Evolutionary conservation across 1,140 invertebrate species (phyloP).

Genomic region (Hydropsyche tenuis): DNA sequence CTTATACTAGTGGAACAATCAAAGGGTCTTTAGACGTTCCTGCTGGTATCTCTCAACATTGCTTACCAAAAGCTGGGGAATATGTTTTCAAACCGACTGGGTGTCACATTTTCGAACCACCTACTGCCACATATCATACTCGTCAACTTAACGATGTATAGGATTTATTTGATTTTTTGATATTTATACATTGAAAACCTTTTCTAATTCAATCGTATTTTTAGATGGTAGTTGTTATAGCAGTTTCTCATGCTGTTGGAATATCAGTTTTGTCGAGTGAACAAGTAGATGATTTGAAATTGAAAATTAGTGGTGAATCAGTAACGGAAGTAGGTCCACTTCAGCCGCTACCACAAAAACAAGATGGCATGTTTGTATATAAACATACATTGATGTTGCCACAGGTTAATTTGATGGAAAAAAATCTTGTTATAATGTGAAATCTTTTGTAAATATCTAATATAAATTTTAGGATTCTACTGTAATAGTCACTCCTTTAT

Average conservation of each 20-base stretch:
- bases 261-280: conserved; percentile 56
- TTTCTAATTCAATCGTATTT: conserved; percentile 37
- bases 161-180: background rate
- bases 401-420: conserved; percentile 50
- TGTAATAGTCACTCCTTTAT: conserved; percentile 68
- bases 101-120: conserved; percentile 75
- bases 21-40: conserved; percentile 51
- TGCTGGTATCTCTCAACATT: conserved; percentile 57
- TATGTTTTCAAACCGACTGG: conserved; percentile 81
- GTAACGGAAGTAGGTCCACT: conserved; percentile 54
- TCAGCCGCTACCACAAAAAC: conserved; percentile 52
- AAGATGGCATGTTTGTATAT: conserved; percentile 52
- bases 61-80: conserved; percentile 70
- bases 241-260: conserved; percentile 59
- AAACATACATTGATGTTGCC: conserved; percentile 56
- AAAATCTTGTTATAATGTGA: too few species aligned
- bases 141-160: conserved; percentile 45
- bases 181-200: background rate
- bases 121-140: conserved; percentile 42
- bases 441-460: conserved; percentile 12
- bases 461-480: conserved; percentile 63
- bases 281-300: conserved; percentile 52
- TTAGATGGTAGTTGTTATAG: conserved; percentile 53
- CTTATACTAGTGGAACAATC: conserved; percentile 51
- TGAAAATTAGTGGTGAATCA: conserved; percentile 50